Conservation (phyloP, 2,113 vertebrate genomes). For the Platanista minor region DNA sequence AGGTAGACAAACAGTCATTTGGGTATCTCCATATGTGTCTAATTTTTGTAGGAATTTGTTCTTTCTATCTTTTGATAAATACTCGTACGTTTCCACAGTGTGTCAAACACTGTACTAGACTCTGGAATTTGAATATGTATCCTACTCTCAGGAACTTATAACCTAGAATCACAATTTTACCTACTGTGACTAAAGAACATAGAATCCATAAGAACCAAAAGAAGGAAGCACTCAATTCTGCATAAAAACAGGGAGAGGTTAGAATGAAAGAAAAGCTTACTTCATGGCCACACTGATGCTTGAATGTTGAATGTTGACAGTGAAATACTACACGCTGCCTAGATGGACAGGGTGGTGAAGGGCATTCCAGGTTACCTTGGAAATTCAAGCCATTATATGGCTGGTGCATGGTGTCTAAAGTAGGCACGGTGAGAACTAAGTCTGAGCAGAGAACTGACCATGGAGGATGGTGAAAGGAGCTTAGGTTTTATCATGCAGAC, state of each 20-base stretch:
- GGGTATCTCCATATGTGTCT: neutral
- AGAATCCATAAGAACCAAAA: neutral
- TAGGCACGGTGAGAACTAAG: neutral
- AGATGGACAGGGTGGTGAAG: neutral
- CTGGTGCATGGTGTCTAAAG: neutral
- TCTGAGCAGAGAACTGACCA: neutral
- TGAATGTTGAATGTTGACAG: neutral
- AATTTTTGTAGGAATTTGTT: neutral
- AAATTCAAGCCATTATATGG: neutral
- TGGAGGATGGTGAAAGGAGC: neutral
- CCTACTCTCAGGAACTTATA: neutral
- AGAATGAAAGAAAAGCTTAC: neutral
- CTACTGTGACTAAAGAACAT: neutral
- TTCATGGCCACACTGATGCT: neutral
- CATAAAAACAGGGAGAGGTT: neutral
- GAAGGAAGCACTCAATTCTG: neutral
- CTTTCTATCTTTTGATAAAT: conserved; percentile 9
- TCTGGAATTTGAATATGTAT: neutral
- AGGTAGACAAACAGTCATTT: neutral
- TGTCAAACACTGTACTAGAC: neutral
- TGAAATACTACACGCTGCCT: neutral
- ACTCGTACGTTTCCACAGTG: neutral
- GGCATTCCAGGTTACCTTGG: neutral
- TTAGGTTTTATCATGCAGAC: neutral
- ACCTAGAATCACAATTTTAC: neutral